Evolutionary conservation across 2,888 invertebrate genomes (phyloP).

Genomic region (Oligia strigilis): DNA sequence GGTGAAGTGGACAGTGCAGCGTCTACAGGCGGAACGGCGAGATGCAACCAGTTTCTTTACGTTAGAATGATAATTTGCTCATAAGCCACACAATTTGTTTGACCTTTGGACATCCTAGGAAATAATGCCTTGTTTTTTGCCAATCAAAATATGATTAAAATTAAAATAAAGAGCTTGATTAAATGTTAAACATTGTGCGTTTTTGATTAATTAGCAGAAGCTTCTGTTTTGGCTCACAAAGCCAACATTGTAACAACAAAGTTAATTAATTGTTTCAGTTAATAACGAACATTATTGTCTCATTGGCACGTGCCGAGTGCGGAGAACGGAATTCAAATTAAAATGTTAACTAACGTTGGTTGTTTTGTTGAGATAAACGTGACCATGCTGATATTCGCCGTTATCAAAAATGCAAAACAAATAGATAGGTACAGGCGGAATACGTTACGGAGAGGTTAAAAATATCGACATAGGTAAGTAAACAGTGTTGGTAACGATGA

Average conservation of each 20-base stretch:
- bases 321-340: slow-evolving; percentile 26
- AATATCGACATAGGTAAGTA: no score
- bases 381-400: slow-evolving; percentile 11
- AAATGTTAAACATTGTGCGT: background rate
- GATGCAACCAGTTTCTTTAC: slow-evolving; percentile 16
- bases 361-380: slow-evolving; percentile 34
- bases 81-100: slow-evolving; percentile 4
- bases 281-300: slow-evolving; percentile 42
- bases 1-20: slow-evolving; percentile 28
- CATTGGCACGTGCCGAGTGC: slow-evolving; percentile 16
- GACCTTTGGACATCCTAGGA: slow-evolving; percentile 26
- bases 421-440: slow-evolving; percentile 17
- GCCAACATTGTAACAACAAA: slow-evolving; percentile 20
- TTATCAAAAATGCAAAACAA: slow-evolving; percentile 30
- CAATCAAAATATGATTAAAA: slow-evolving; percentile 12
- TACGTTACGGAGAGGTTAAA: background rate
- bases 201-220: slow-evolving; percentile 30
- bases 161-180: background rate
- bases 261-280: slow-evolving; percentile 45
- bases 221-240: slow-evolving; percentile 34
- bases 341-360: slow-evolving; percentile 44
- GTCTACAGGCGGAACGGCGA: slow-evolving; percentile 21
- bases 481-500: no score
- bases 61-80: slow-evolving; percentile 23
- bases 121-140: slow-evolving; percentile 4